Evolutionary conservation across 1,140 invertebrate genomes (phyloP), one percentile per base, ranked within the genome.

Genomic region (Zaprionus inermis): DNA sequence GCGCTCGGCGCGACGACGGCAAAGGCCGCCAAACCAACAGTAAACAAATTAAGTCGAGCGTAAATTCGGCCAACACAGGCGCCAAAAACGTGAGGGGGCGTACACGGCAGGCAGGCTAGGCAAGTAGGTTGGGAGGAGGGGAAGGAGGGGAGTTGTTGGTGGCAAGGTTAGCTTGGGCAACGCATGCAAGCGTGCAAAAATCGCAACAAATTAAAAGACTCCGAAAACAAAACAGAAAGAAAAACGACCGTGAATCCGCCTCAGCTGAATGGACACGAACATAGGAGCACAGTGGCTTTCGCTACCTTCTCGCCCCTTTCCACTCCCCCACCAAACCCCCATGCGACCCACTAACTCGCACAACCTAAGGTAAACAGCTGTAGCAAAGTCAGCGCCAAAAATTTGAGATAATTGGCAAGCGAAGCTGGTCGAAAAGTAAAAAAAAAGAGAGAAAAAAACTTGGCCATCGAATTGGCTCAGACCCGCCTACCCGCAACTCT

Each of bases 1-100:
- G 75, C 61, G 5, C 30, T 3, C 30, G 10, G 5, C 30, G 30
- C 72, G 81, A 72, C 79, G 78, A 66, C 59, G 78, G 80, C 82
- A 56, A 86, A 81, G 81, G 79, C 76, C 82, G 71, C 76, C 79
- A 83, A 88, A 88, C 83, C 83, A 88, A 83, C 83, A 86, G 83
- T 86, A 86, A 86, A 86, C 83, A 88, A 88, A 88, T 88, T 88
- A 88, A 88, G 83, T 88, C 83, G 79, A 88, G 83, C 83, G 83
- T 88, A 83, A 88, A 88, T 59, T 89, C 69, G 76, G 72, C 80
- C 82, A 76, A 63, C 59, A 51, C 18, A 64, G 58, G 20, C 46
- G 66, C 46, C 59, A 81, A 38, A 56, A 20, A 44, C 24, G 24
- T 4, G 24, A 28, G 75, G 30, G 36, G 78, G 63, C 55, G 58